A percentile compares a stretch with the other conserved stretches of the same genome.
These are phyloP conservation scores for Drosophila cardini DNA, from an alignment of 1,140 invertebrate genomes.

Conservation along the genomic window DNA sequence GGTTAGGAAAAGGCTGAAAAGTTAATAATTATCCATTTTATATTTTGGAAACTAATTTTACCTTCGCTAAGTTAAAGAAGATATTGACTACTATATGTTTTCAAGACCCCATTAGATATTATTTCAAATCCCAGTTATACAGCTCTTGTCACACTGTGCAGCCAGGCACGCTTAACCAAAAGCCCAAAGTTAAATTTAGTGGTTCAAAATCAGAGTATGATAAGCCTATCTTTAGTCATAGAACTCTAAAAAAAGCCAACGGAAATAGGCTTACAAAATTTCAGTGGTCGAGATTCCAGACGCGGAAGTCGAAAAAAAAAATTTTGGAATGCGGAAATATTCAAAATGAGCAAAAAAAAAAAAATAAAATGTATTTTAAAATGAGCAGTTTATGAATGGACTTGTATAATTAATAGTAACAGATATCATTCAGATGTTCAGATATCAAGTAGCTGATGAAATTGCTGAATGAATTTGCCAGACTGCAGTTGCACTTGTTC, in stretches of 20 bases:
- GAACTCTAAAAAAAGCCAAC: conserved; percentile 32
- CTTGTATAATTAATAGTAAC: conserved; percentile 59
- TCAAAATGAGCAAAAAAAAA: conserved; percentile 13
- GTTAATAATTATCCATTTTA: too few relatives aligned
- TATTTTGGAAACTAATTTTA: too few relatives aligned
- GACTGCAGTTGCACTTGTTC: conserved; percentile 49
- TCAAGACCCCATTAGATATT: not conserved
- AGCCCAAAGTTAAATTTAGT: conserved; percentile 1
- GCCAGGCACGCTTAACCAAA: conserved; percentile 9
- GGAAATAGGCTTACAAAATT: conserved; percentile 28
- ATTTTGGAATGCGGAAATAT: conserved; percentile 68
- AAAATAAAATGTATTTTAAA: conserved; percentile 11
- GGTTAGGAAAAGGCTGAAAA: too few relatives aligned
- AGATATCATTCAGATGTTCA: conserved; percentile 51
- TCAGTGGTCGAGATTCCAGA: conserved; percentile 22
- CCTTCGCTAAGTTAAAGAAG: too few relatives aligned
- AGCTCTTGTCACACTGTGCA: conserved; percentile 23
- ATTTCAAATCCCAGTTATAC: not conserved
- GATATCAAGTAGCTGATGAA: conserved; percentile 55
- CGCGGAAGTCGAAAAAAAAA: conserved; percentile 26
- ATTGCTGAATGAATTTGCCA: conserved; percentile 53
- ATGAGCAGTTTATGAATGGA: conserved; percentile 67
- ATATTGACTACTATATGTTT: too few relatives aligned
- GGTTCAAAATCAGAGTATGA: conserved; percentile 3
- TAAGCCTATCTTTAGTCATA: conserved; percentile 16